Evolutionary conservation across 2,797 vertebrate genomes (phyloP).

Genomic region (Cirrhinus mrigala): DNA sequence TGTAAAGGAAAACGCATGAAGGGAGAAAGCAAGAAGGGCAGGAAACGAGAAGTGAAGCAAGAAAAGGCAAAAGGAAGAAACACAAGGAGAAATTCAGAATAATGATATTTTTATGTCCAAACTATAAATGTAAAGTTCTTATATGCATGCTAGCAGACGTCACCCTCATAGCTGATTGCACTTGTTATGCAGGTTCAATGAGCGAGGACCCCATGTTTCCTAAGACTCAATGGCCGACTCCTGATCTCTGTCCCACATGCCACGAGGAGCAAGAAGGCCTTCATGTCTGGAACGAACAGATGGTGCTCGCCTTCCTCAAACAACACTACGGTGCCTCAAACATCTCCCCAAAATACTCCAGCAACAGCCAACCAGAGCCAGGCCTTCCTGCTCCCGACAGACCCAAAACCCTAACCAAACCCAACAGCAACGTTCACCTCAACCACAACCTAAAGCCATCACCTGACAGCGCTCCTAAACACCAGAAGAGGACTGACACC

Average conservation of each 20-base stretch:
- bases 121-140: background rate
- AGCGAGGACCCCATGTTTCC: constrained; percentile 92
- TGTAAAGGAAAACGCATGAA: background rate
- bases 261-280: constrained; percentile 87
- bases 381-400: constrained; percentile 30
- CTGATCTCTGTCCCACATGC: constrained; percentile 87
- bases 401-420: constrained; percentile 11
- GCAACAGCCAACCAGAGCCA: constrained; percentile 51
- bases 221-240: constrained; percentile 90
- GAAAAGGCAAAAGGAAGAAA: background rate
- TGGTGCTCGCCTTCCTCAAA: constrained; percentile 86
- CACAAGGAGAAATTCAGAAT: background rate
- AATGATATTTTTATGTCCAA: background rate
- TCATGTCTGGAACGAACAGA: constrained; percentile 85
- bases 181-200: constrained; percentile 80
- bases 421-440: constrained; percentile 12
- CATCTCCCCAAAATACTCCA: constrained; percentile 75
- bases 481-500: constrained; percentile 34
- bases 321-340: constrained; percentile 82
- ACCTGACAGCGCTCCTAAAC: constrained; percentile 39
- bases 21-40: background rate
- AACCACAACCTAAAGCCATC: constrained; percentile 47
- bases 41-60: background rate
- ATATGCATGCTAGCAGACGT: background rate
- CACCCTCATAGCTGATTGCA: background rate